Conservation (phyloP, 2,888 invertebrate species). For the Junonia oenone region DNA sequence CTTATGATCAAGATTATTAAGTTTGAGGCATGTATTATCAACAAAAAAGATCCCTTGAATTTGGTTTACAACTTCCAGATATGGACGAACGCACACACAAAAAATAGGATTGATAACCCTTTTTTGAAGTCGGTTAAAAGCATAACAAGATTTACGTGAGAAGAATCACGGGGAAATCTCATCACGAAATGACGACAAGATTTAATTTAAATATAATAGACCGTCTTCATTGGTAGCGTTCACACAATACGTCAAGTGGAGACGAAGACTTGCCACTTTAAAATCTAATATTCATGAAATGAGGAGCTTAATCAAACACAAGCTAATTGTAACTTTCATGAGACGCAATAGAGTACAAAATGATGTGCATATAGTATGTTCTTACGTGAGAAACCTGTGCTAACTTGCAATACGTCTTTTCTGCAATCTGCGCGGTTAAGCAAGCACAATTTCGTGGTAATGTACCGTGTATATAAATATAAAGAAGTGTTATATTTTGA, state of each 20-base stretch:
- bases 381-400: background rate
- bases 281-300: conserved; percentile 16
- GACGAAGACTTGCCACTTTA: conserved; percentile 5
- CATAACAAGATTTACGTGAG: background rate
- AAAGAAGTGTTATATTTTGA: background rate
- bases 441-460: background rate
- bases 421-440: background rate
- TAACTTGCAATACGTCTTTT: background rate
- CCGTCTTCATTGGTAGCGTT: background rate
- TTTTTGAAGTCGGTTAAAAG: background rate
- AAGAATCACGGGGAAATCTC: background rate
- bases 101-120: background rate
- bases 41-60: too few relatives aligned
- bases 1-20: too few relatives aligned
- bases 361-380: background rate
- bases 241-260: background rate
- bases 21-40: too few relatives aligned
- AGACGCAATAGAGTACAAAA: background rate
- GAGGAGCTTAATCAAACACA: background rate
- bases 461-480: background rate
- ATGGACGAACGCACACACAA: too few relatives aligned
- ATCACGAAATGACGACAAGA: background rate
- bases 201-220: background rate
- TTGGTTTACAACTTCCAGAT: too few relatives aligned
- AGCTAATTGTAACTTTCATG: conserved; percentile 1